Evolutionary conservation across 2,888 invertebrate species (phyloP).

Genomic region (Drosophila paramelanica): DNA sequence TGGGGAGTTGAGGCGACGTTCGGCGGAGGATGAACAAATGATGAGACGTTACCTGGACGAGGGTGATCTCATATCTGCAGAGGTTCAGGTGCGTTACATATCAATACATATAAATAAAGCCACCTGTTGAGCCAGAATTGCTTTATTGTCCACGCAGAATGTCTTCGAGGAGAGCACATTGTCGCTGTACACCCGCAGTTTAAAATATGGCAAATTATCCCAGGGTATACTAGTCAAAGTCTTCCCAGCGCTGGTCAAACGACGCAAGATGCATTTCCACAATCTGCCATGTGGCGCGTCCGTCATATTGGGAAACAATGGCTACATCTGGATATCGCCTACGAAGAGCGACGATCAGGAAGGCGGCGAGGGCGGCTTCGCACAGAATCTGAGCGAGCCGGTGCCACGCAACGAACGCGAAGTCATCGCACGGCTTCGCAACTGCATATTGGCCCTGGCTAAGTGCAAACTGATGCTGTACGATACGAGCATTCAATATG

Average conservation of each 20-base stretch:
- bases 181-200: slow-evolving; percentile 96
- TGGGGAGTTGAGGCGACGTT: slow-evolving; percentile 95
- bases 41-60: slow-evolving; percentile 98
- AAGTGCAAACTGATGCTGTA: slow-evolving; percentile 95
- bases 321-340: slow-evolving; percentile 97
- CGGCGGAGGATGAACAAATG: slow-evolving; percentile 98
- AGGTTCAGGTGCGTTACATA: slow-evolving; percentile 89
- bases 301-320: slow-evolving; percentile 97
- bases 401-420: slow-evolving; percentile 91
- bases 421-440: slow-evolving; percentile 94
- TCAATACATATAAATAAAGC: no score
- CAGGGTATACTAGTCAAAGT: slow-evolving; percentile 96
- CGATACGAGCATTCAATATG: slow-evolving; percentile 95
- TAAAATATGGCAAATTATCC: slow-evolving; percentile 97
- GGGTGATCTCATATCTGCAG: slow-evolving; percentile 98
- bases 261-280: slow-evolving; percentile 98
- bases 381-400: slow-evolving; percentile 90
- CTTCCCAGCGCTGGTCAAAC: slow-evolving; percentile 94
- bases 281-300: slow-evolving; percentile 95
- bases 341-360: slow-evolving; percentile 87
- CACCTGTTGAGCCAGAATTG: neutral
- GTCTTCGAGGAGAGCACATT: slow-evolving; percentile 96
- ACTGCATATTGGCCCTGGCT: slow-evolving; percentile 94
- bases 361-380: slow-evolving; percentile 90
- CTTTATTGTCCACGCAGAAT: slow-evolving; percentile 84